Evolutionary conservation across 1,140 invertebrate species (phyloP).

Genomic region (Anastatus disparis): DNA sequence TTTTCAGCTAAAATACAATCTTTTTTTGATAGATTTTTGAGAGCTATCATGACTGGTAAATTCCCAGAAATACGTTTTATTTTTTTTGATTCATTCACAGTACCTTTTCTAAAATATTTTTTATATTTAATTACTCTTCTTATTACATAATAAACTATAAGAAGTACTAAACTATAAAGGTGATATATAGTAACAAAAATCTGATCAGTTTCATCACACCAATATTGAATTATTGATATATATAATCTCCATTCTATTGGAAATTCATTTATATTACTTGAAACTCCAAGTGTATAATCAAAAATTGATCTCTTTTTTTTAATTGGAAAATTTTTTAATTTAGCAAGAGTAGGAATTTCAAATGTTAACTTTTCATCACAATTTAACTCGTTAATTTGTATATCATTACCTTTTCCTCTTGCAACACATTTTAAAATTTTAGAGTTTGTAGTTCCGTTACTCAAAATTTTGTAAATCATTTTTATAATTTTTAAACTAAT

Average conservation of each 20-base stretch:
- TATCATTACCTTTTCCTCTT: constrained; percentile 56
- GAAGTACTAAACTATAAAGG: constrained; percentile 72
- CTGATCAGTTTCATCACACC: constrained; percentile 69
- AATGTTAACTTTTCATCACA: constrained; percentile 57
- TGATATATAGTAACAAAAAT: constrained; percentile 64
- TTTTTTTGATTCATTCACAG: constrained; percentile 5
- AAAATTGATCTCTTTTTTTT: constrained; percentile 60
- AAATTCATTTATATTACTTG: constrained; percentile 62
- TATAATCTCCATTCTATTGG: constrained; percentile 73
- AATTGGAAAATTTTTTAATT: constrained; percentile 53
- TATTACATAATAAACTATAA: constrained; percentile 72
- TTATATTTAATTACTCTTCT: constrained; percentile 67
- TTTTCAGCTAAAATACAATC: constrained; percentile 72
- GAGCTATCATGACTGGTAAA: constrained; percentile 45
- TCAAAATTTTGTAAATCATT: constrained; percentile 75
- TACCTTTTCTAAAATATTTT: constrained; percentile 53
- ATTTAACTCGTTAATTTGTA: constrained; percentile 47
- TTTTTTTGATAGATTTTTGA: constrained; percentile 57
- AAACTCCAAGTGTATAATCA: constrained; percentile 62
- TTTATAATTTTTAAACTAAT: constrained; percentile 73
- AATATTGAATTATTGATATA: constrained; percentile 74
- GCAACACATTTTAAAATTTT: constrained; percentile 58
- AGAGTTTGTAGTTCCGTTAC: constrained; percentile 55
- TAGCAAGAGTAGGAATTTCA: constrained; percentile 54
- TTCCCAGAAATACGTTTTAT: constrained; percentile 7